Evolutionary conservation across 2,797 vertebrate species (phyloP).

Genomic region (Aphelocoma californica): DNA sequence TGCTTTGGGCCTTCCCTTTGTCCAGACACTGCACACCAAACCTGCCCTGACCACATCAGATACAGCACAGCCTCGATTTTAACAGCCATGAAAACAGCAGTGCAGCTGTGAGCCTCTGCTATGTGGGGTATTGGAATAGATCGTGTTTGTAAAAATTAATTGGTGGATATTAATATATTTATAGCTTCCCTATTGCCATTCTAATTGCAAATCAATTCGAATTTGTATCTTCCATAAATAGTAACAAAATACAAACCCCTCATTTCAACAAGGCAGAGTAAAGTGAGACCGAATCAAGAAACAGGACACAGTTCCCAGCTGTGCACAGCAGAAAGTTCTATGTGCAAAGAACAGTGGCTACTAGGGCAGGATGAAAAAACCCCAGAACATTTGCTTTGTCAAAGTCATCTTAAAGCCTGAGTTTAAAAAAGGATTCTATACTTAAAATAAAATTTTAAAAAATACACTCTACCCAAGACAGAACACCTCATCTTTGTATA

Average conservation of each 20-base stretch:
- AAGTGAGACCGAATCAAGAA: not conserved
- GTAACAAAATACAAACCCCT: not conserved
- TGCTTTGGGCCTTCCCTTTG: slow-evolving; percentile 62
- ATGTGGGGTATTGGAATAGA: not conserved
- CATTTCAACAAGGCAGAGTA: not conserved
- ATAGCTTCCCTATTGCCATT: not conserved
- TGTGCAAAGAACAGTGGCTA: not conserved
- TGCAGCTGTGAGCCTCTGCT: not conserved
- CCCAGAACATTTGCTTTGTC: not conserved
- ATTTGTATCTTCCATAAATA: not conserved
- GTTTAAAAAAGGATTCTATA: not conserved
- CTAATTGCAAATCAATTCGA: not conserved
- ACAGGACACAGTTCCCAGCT: not conserved
- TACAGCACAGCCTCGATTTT: not conserved
- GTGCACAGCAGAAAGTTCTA: not conserved
- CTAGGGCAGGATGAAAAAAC: not conserved
- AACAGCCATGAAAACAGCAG: not conserved
- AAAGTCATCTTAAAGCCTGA: not conserved
- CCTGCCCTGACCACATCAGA: slow-evolving; percentile 38
- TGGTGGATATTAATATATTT: not conserved
- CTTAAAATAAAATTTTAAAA: not conserved
- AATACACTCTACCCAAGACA: too few species aligned
- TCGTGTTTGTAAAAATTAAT: not conserved
- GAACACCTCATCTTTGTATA: not conserved
- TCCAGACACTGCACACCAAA: slow-evolving; percentile 25